Evolutionary conservation across 2,797 vertebrate species (phyloP).

Genomic region (Mormyrops boulengeri): DNA sequence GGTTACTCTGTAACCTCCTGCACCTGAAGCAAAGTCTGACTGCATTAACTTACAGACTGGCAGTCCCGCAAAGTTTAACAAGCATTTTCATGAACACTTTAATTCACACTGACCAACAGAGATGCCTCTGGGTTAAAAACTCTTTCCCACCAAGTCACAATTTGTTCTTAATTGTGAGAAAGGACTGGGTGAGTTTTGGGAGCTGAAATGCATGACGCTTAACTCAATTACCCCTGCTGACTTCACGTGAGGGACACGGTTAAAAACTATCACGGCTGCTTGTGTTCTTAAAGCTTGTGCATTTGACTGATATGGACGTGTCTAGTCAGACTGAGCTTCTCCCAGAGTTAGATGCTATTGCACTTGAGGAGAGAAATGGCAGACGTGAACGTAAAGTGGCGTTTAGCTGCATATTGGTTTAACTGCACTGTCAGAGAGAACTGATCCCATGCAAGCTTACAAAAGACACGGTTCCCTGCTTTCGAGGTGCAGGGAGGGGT

Average conservation of each 20-base stretch:
- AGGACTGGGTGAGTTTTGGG: background rate
- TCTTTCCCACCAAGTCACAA: background rate
- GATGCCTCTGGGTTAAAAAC: background rate
- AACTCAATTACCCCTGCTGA: background rate
- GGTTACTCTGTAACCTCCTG: background rate
- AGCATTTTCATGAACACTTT: background rate
- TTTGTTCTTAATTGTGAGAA: background rate
- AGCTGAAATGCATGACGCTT: background rate
- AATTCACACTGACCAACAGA: background rate
- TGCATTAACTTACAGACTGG: background rate
- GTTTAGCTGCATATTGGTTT: constrained; percentile 29
- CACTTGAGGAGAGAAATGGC: constrained; percentile 3
- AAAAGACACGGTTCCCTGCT: constrained; percentile 26
- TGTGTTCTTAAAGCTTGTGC: constrained; percentile 12
- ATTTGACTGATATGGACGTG: background rate
- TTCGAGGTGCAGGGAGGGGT: constrained; percentile 7
- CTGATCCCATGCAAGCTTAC: background rate
- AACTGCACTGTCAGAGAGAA: constrained; percentile 27
- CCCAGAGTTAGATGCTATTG: background rate
- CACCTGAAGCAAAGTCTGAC: background rate
- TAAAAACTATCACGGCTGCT: constrained; percentile 1
- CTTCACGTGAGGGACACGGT: background rate
- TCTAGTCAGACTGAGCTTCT: background rate
- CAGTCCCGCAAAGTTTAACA: background rate
- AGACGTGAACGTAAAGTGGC: background rate